These are phyloP conservation scores for Macrochelys suwanniensis DNA, from an alignment of 2,797 vertebrate genomes.

Conservation along the genomic window DNA sequence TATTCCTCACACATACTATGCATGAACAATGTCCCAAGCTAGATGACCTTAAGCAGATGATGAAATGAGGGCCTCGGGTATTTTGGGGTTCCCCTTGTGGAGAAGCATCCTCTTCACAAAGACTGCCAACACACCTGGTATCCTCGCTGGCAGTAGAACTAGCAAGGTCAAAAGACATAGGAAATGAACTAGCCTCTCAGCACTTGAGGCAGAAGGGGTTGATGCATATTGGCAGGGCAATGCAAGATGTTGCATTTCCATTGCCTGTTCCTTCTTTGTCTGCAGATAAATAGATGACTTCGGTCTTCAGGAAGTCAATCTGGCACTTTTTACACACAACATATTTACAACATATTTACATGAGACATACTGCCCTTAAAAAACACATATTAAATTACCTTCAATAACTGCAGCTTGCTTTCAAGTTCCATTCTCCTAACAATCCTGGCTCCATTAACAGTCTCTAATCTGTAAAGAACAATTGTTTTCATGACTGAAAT, in stretches of 20 bases:
- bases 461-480: conserved; percentile 87
- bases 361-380: accelerated
- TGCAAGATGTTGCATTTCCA: background rate
- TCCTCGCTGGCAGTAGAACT: background rate
- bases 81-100: background rate
- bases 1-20: conserved; percentile 38
- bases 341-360: background rate
- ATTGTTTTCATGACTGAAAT: accelerated
- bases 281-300: background rate
- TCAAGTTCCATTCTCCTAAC: conserved; percentile 91
- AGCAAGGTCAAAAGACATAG: background rate
- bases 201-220: background rate
- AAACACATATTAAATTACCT: conserved; percentile 79
- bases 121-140: background rate
- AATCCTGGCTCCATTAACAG: conserved; percentile 87
- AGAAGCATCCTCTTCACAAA: background rate
- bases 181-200: background rate
- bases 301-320: background rate
- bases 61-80: background rate
- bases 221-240: background rate
- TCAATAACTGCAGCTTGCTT: conserved; percentile 88
- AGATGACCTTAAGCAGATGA: conserved; percentile 10
- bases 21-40: conserved; percentile 21
- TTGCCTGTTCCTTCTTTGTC: background rate
- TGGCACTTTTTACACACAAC: background rate